phyloP scores from a whole-genome alignment of 1,140 invertebrate species.

The Aleiodes sp. region DNA sequence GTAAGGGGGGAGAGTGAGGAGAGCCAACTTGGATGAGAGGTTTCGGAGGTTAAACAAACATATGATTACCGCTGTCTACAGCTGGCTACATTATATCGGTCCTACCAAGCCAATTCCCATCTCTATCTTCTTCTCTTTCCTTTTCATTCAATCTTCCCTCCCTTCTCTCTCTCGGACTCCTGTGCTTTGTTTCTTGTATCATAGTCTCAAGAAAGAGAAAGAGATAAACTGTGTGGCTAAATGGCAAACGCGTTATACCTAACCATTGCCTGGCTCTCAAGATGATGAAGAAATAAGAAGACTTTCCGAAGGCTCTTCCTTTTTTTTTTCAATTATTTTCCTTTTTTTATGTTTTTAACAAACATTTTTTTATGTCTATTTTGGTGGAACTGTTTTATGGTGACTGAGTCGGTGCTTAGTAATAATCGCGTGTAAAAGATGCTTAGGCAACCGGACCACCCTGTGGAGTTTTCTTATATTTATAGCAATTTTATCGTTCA shows the following conservation, averaged over 20 bases:
- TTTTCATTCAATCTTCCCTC: conserved; percentile 27
- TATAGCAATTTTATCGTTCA: conserved; percentile 33
- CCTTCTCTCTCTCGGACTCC: conserved; percentile 25
- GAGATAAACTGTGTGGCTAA: conserved; percentile 22
- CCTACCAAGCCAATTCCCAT: conserved; percentile 56
- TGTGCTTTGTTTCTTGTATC: conserved; percentile 25
- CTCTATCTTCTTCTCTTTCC: not conserved
- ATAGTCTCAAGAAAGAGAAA: conserved; percentile 18
- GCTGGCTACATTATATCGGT: conserved; percentile 64
- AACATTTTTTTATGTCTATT: conserved; percentile 21
- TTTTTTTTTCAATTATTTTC: conserved; percentile 14
- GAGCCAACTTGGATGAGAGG: conserved; percentile 59
- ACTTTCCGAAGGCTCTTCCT: not conserved
- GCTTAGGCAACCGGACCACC: conserved; percentile 26
- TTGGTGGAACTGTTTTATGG: conserved; percentile 28
- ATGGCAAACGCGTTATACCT: not conserved
- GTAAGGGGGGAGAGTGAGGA: conserved; percentile 16
- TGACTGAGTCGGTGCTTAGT: conserved; percentile 22
- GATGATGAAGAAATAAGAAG: conserved; percentile 33
- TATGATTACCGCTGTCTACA: conserved; percentile 67
- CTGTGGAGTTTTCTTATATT: conserved; percentile 18
- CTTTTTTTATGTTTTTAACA: conserved; percentile 11
- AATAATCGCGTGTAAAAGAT: conserved; percentile 29
- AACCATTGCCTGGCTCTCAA: not conserved
- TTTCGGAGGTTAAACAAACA: conserved; percentile 68